phyloP scores from a whole-genome alignment of 1,140 invertebrate species.

The Drosophila azteca region DNA sequence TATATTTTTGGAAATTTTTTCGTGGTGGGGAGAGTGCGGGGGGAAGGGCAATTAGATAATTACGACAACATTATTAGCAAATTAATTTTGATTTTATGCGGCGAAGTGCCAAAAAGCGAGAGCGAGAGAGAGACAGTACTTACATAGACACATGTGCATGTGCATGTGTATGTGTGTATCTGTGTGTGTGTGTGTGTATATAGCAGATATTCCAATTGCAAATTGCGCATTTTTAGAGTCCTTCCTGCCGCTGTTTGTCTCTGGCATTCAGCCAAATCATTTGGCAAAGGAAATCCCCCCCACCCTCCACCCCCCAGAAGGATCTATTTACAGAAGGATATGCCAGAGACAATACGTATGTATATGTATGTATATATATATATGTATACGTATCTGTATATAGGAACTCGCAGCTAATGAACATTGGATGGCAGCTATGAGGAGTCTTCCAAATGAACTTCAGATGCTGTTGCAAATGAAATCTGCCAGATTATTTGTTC shows the following conservation, averaged over 20 bases:
- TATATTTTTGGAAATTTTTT: constrained; percentile 11
- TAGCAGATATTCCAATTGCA: constrained; percentile 15
- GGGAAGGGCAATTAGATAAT: constrained; percentile 55
- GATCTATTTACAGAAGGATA: no score
- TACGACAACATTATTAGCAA: constrained; percentile 67
- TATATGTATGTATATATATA: no score
- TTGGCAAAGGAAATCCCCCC: constrained; percentile 39
- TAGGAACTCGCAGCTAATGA: no score
- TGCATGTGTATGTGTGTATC: background rate
- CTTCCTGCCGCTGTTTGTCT: constrained; percentile 8
- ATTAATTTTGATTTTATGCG: constrained; percentile 66
- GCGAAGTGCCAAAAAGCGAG: constrained; percentile 24
- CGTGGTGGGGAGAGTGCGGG: no score
- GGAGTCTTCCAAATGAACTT: no score
- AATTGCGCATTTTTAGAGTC: constrained; percentile 25
- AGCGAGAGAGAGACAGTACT: background rate
- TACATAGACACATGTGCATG: background rate
- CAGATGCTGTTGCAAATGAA: no score
- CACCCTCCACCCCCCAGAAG: constrained; percentile 16
- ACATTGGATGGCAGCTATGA: no score
- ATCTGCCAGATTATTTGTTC: no score
- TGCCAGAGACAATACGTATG: no score
- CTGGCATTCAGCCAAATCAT: constrained; percentile 46
- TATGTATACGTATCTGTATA: no score
- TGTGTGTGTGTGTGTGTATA: background rate